Percentiles rank a stretch among this genome's conserved stretches.
phyloP scores from a whole-genome alignment of 2,888 invertebrate species.

The Dromius quadrimaculatus region DNA sequence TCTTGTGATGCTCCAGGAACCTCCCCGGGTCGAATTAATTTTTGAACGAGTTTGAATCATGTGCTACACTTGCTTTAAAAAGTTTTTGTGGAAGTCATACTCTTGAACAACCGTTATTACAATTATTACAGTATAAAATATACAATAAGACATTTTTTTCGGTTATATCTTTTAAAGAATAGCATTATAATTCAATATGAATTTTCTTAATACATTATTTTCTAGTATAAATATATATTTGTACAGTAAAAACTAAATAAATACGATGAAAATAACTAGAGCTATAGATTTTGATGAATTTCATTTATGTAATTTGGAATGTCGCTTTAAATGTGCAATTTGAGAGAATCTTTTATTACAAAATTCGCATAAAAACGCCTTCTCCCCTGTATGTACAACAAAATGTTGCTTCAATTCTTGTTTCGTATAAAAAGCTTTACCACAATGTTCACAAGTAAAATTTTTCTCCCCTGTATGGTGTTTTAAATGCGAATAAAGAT shows the following conservation, averaged over 20 bases:
- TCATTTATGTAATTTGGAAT: constrained; percentile 59
- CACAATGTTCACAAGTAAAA: constrained; percentile 60
- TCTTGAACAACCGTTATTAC: too few species aligned
- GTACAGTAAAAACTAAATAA: constrained; percentile 11
- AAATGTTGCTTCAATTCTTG: constrained; percentile 60
- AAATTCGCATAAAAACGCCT: constrained; percentile 59
- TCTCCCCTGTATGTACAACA: constrained; percentile 60
- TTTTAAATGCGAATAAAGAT: constrained; percentile 60
- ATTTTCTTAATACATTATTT: neutral
- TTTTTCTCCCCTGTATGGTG: constrained; percentile 61
- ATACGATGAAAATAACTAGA: constrained; percentile 7
- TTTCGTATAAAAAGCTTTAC: constrained; percentile 61
- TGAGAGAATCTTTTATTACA: constrained; percentile 60
- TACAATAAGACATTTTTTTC: too few species aligned
- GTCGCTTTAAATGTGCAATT: constrained; percentile 59
- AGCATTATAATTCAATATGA: constrained; percentile 15
- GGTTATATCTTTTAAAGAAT: too few species aligned
- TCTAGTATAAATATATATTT: neutral
- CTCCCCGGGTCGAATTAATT: too few species aligned
- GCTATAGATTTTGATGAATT: neutral
- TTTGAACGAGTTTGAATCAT: too few species aligned
- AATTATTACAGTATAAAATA: too few species aligned
- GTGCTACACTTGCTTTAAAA: too few species aligned
- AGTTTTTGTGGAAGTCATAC: too few species aligned
- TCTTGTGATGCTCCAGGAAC: too few species aligned